These are phyloP conservation scores for Darevskia nairensis DNA, from an alignment of 2,797 vertebrate species.

Conservation along the genomic window DNA sequence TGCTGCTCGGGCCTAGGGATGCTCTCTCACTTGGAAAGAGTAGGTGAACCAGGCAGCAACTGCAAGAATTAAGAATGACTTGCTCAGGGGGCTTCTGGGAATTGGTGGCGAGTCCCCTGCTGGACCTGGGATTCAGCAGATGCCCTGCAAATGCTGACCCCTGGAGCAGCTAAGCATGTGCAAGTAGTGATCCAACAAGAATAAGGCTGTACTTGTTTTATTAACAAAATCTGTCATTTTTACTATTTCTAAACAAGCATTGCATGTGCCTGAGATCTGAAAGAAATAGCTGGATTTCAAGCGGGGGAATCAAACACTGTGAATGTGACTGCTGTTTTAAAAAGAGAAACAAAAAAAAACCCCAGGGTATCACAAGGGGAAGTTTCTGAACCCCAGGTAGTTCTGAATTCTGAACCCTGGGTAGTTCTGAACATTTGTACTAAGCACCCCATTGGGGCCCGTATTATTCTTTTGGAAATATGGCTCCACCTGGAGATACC, in stretches of 20 bases:
- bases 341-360: neutral
- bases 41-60: too few relatives aligned
- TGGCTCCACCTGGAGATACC: conserved; percentile 4
- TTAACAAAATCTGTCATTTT: neutral
- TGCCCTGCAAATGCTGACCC: too few relatives aligned
- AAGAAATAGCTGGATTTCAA: neutral
- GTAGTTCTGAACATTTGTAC: neutral
- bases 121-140: too few relatives aligned
- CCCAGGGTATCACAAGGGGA: neutral
- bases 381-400: neutral
- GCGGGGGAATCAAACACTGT: neutral
- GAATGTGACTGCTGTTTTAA: neutral
- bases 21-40: too few relatives aligned
- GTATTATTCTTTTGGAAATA: neutral
- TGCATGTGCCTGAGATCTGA: neutral
- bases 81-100: too few relatives aligned
- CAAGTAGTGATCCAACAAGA: neutral
- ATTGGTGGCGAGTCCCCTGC: too few relatives aligned
- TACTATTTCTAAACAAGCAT: neutral
- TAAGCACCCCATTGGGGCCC: neutral
- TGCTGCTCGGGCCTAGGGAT: too few relatives aligned
- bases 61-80: too few relatives aligned
- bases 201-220: neutral
- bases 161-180: neutral
- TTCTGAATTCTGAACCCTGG: neutral